These are phyloP conservation scores for Drosophila ustulata DNA, from an alignment of 2,888 invertebrate species.

Conservation along the genomic window DNA sequence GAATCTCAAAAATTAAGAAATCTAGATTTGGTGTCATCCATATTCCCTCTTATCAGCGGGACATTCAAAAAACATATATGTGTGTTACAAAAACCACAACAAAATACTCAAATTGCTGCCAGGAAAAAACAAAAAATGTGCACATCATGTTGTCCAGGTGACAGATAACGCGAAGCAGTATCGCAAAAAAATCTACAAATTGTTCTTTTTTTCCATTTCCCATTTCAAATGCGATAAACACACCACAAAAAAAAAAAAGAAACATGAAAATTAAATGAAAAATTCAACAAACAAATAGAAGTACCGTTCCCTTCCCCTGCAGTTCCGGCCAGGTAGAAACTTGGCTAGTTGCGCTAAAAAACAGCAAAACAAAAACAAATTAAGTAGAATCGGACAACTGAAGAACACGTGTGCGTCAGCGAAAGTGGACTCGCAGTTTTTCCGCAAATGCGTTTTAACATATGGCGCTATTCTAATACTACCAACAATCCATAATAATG, in stretches of 20 bases:
- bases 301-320: constrained; percentile 1
- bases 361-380: constrained; percentile 4
- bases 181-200: not conserved
- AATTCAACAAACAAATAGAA: not conserved
- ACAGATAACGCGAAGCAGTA: constrained; percentile 26
- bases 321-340: constrained; percentile 23
- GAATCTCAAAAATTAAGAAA: not conserved
- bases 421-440: constrained; percentile 17
- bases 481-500: constrained; percentile 9
- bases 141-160: constrained; percentile 56
- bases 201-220: constrained; percentile 14
- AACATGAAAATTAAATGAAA: not conserved
- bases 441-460: constrained; percentile 39
- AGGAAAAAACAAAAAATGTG: constrained; percentile 45
- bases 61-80: constrained; percentile 8
- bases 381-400: constrained; percentile 5
- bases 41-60: constrained; percentile 29
- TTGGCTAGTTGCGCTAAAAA: constrained; percentile 11
- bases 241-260: not conserved
- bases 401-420: constrained; percentile 46
- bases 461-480: constrained; percentile 30
- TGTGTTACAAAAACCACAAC: constrained; percentile 14
- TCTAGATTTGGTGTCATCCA: not conserved
- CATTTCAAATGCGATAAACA: constrained; percentile 30
- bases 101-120: constrained; percentile 36